phyloP scores from a whole-genome alignment of 1,140 invertebrate species.

The Meloidogyne floridensis region DNA sequence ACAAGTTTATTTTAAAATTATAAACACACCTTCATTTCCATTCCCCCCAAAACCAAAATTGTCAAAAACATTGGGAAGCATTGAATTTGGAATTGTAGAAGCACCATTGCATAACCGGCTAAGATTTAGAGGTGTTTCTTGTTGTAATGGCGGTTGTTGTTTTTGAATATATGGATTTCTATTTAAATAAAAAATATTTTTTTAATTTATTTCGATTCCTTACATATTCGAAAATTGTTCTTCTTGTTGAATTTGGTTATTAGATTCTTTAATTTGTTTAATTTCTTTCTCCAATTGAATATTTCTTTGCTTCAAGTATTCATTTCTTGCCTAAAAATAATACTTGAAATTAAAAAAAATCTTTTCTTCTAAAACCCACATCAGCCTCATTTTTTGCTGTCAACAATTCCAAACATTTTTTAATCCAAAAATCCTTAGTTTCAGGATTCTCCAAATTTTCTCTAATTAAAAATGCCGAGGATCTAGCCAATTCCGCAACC shows the following conservation, averaged over 20 bases:
- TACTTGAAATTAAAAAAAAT: neutral
- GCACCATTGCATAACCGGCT: neutral
- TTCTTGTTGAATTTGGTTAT: neutral
- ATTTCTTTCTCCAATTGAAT: neutral
- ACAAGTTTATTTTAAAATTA: no score
- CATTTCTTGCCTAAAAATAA: neutral
- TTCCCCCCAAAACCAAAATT: neutral
- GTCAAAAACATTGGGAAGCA: slow-evolving; percentile 1
- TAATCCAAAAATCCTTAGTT: slow-evolving; percentile 7
- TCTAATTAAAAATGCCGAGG: neutral
- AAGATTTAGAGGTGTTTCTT: neutral
- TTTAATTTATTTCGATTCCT: no score
- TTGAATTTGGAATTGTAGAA: slow-evolving; percentile 4
- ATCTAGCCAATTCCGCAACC: neutral
- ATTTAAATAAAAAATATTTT: no score
- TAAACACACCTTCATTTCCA: neutral
- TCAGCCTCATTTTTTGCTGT: neutral
- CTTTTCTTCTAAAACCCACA: no score
- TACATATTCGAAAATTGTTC: neutral
- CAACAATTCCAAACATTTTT: neutral
- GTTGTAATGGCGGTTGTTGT: neutral
- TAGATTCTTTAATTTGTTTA: neutral
- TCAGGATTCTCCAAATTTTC: neutral
- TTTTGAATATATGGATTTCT: neutral
- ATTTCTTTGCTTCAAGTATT: neutral